Conservation (phyloP, 2,888 invertebrate species). For the Panzeria rudis region DNA sequence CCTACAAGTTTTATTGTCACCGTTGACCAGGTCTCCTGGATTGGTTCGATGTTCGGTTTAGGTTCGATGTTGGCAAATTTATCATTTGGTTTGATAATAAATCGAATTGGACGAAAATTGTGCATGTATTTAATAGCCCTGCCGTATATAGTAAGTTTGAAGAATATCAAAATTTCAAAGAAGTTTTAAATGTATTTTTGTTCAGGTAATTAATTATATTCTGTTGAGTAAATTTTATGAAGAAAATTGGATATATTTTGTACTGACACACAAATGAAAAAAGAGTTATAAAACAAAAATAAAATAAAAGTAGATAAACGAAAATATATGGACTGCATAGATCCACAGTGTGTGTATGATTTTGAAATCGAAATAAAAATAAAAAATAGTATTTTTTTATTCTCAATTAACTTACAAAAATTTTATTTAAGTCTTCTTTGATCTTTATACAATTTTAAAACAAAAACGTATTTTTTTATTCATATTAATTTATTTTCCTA, state of each 20-base stretch:
- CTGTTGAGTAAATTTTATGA: too few relatives aligned
- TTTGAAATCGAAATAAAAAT: too few relatives aligned
- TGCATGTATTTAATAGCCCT: slow-evolving; percentile 78
- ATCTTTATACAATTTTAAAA: not conserved
- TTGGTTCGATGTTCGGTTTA: slow-evolving; percentile 79
- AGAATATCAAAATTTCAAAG: not conserved
- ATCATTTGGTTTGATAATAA: slow-evolving; percentile 77
- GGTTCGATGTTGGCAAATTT: slow-evolving; percentile 79
- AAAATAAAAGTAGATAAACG: too few relatives aligned
- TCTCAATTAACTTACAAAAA: too few relatives aligned
- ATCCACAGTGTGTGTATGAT: too few relatives aligned
- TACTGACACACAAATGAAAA: too few relatives aligned
- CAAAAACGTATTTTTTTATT: too few relatives aligned
- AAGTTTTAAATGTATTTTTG: not conserved
- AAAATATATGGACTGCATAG: too few relatives aligned
- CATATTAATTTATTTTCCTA: not conserved
- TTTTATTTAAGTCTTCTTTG: not conserved
- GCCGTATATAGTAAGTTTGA: slow-evolving; percentile 78
- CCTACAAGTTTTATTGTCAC: slow-evolving; percentile 76
- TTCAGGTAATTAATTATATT: too few relatives aligned
- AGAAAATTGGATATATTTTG: too few relatives aligned
- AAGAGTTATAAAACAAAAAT: too few relatives aligned
- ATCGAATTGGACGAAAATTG: slow-evolving; percentile 78
- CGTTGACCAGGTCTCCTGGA: slow-evolving; percentile 79
- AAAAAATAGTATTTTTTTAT: too few relatives aligned